These are phyloP conservation scores for Lerema accius DNA, from an alignment of 1,140 invertebrate genomes.

Conservation along the genomic window DNA sequence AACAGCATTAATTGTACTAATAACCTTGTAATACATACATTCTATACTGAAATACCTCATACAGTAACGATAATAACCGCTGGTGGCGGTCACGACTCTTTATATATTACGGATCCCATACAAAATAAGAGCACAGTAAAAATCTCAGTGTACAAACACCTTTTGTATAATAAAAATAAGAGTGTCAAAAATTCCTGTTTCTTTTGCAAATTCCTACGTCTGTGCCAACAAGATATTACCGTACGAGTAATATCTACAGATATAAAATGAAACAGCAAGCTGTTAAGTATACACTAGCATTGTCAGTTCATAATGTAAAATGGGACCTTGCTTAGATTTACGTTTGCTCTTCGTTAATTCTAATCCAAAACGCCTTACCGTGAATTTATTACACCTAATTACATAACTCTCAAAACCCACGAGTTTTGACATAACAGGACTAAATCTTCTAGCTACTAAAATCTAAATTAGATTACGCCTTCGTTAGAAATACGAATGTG, in stretches of 20 bases:
- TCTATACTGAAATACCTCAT: too few species aligned
- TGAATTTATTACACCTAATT: constrained; percentile 11
- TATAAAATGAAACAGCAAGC: neutral
- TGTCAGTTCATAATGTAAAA: neutral
- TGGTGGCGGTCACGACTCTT: too few species aligned
- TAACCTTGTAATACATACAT: too few species aligned
- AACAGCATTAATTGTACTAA: too few species aligned
- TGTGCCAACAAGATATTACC: too few species aligned
- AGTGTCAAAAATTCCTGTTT: too few species aligned
- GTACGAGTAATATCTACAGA: neutral
- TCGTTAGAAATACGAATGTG: neutral
- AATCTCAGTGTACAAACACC: too few species aligned
- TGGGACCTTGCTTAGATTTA: neutral
- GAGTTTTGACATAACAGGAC: constrained; percentile 5
- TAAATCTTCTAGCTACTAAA: constrained; percentile 13
- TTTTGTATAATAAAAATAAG: too few species aligned
- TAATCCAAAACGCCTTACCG: constrained; percentile 1
- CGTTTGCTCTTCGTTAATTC: neutral
- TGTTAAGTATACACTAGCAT: neutral
- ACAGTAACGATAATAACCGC: too few species aligned
- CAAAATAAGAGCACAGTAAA: too few species aligned
- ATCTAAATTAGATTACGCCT: neutral
- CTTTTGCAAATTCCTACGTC: too few species aligned
- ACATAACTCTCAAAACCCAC: constrained; percentile 10
- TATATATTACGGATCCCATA: too few species aligned